Evolutionary conservation across 1,140 invertebrate species (phyloP).

Genomic region (Lerema accius): DNA sequence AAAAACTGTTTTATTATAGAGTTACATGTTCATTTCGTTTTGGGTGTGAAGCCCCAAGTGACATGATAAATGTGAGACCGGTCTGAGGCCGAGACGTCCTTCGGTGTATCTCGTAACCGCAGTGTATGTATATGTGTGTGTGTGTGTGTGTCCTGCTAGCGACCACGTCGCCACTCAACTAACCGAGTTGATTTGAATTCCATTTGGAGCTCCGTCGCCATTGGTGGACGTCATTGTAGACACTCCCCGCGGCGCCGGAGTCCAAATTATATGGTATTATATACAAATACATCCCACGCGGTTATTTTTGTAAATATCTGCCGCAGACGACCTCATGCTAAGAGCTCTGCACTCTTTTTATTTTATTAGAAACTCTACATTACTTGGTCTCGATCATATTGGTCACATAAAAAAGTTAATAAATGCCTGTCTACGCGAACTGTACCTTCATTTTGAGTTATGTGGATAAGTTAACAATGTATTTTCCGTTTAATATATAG

Average conservation of each 20-base stretch:
- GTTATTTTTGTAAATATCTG: constrained; percentile 13
- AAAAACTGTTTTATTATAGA: background rate
- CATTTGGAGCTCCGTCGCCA: constrained; percentile 10
- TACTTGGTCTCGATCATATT: too few species aligned
- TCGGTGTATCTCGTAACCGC: constrained; percentile 10
- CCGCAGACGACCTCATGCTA: constrained; percentile 11
- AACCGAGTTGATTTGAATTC: constrained; percentile 4
- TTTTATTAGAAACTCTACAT: background rate
- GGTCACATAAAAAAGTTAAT: too few species aligned
- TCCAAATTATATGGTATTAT: background rate
- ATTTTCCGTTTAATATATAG: too few species aligned
- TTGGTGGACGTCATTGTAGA: constrained; percentile 7
- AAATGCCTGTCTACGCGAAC: too few species aligned
- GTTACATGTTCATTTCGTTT: background rate
- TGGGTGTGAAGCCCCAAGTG: background rate
- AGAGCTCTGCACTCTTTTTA: background rate
- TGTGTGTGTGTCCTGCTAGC: too few species aligned
- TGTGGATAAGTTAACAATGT: too few species aligned
- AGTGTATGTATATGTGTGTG: too few species aligned
- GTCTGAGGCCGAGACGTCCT: constrained; percentile 5
- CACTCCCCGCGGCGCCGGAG: constrained; percentile 24
- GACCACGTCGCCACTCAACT: constrained; percentile 7
- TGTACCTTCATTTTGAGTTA: too few species aligned
- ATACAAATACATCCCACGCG: constrained; percentile 9
- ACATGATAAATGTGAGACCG: constrained; percentile 11